Evolutionary conservation across 2,888 invertebrate genomes (phyloP), one percentile per base, ranked within the genome.

Genomic region (Pheosia tremula): DNA sequence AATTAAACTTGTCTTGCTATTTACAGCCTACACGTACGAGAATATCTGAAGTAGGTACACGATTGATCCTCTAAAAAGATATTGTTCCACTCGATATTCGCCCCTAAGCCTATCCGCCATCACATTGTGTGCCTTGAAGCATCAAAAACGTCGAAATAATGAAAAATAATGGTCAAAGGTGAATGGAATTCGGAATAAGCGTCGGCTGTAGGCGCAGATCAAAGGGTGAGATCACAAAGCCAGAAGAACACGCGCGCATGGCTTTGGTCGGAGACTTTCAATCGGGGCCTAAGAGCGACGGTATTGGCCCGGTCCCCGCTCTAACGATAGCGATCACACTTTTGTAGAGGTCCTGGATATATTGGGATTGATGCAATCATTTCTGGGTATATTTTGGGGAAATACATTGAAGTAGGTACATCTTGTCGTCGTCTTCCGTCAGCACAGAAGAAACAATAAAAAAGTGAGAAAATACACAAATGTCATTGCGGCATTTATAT

Each of bases 101-200:
- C 65, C 41, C 41, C 58, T 57, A 38, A 57, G 56, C 50, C 37
- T 50, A 56, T 43, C 38, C 61, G 57, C 24, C 55, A 61, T 64
- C 61, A 63, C 59, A 56, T 49, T 58, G 56, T 47, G 41, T 8
- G 58, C 57, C 52, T 38, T 37, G 37, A 63, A 57, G 63, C 68
- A 67, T 71, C 67, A 68, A 74, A 78, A 71, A 61, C 64, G 63
- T 58, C 59, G 56, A 67, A 68, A 68, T 69, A 81, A 74, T 81
- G 74, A 74, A 78, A 73, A 78, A 80, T 67, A 82, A 84, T 83
- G 84, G 86, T 80, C 83, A 85, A 87, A 87, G 83, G 84, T 83
- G 79, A 83, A 83, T 81, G 78, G 80, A 80, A 87, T 83, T 81
- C 64, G 78, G 72, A 80, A 84, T 79, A 84, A 76, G 76, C 77